Base-by-base conservation (phyloP, 1,140 invertebrate genomes). In the Philotrypesis tridentata region DNA sequence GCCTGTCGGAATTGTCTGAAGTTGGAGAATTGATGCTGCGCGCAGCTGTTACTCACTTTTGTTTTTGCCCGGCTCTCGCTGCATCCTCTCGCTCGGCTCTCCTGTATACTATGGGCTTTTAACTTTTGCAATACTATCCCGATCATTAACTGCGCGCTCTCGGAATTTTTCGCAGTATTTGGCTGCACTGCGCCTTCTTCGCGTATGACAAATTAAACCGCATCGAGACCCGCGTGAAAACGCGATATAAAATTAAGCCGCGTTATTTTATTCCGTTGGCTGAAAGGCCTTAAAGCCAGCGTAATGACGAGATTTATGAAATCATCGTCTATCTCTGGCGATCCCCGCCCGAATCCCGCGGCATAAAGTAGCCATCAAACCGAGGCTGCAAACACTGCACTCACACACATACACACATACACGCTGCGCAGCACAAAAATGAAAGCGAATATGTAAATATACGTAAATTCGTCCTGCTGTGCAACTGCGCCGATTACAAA, bases 1-100 rank as follows among this genome's bases (percentile, higher is more conserved):
- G 43, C 31, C 63, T 33, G 79, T 68, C 61, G 31, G 12, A 73
- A 65, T 80, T 31, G 60, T 43, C 70, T 29, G 65, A 60, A 65
- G 48, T 73, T 27, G 25, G 60, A 12, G 68, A 61, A 72, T 72
- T 31, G 29, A 11, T 21, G 2, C 37, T 23, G 23, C 60, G 37
- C 21, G 33, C 23, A 21, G 23, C 43, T 67, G 29, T 43, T 77
- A 31, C 63, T 43, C 63, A 31, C 63, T 21, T 55, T 55, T 55
- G 48, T 55, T 55, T 55, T 55, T n/a, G 48, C 17, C 6, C 1
- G 21, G 17, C n/a, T n/a, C n/a, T n/a, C n/a, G n/a, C n/a, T n/a
- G n/a, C n/a, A n/a, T n/a, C n/a, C n/a, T n/a, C n/a, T n/a, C n/a
- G n/a, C n/a, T n/a, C n/a, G n/a, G n/a, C n/a, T n/a, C n/a, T n/a